Conservation (phyloP, 1,140 invertebrate species). For the Zophobas atratus region DNA sequence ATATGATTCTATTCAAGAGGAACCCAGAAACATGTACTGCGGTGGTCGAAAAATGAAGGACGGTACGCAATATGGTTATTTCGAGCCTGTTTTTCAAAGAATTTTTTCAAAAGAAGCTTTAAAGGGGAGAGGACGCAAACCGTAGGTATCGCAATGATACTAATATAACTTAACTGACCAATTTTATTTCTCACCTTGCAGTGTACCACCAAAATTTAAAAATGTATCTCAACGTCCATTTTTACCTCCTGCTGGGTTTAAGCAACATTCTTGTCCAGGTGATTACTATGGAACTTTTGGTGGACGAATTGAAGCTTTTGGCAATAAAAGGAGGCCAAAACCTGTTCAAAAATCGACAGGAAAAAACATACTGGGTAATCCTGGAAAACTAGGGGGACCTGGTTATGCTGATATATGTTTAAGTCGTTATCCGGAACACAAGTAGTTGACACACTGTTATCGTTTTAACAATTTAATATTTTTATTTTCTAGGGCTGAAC, state of each 20-base stretch:
- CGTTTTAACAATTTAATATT: no score
- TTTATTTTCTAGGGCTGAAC: conserved; percentile 54
- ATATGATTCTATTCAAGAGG: neutral
- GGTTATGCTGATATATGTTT: conserved; percentile 65
- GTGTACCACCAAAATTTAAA: conserved; percentile 51
- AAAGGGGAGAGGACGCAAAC: conserved; percentile 47
- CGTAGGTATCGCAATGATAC: conserved; percentile 13
- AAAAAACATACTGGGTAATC: conserved; percentile 60
- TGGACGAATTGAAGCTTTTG: conserved; percentile 60
- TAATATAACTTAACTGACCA: no score
- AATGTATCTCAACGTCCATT: conserved; percentile 56
- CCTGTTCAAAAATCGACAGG: conserved; percentile 36
- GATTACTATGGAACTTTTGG: conserved; percentile 65
- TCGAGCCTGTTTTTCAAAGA: conserved; percentile 63
- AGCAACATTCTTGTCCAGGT: conserved; percentile 62
- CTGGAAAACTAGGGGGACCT: conserved; percentile 63
- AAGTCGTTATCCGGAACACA: conserved; percentile 63
- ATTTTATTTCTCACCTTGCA: conserved; percentile 7
- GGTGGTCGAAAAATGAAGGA: conserved; percentile 59
- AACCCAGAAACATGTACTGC: conserved; percentile 49
- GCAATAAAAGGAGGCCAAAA: conserved; percentile 48
- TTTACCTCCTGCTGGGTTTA: conserved; percentile 55
- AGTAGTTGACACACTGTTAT: conserved; percentile 51
- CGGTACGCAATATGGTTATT: conserved; percentile 64
- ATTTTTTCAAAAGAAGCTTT: conserved; percentile 63